Evolutionary conservation across 2,888 invertebrate genomes (phyloP).

Genomic region (Alcis repandata): DNA sequence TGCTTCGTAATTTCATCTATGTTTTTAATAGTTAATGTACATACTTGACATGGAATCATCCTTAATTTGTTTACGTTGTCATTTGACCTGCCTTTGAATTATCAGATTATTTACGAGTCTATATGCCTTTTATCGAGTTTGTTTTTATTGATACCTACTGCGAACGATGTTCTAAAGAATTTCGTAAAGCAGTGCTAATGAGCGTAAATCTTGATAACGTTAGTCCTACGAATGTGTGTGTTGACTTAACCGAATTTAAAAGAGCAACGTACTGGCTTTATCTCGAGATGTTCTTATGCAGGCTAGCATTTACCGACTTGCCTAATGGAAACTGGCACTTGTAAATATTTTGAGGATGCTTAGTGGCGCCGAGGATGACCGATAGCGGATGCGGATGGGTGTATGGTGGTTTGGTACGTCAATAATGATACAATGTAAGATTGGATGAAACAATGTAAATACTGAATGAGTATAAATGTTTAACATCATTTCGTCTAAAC

Average conservation of each 20-base stretch:
- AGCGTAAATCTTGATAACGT: constrained; percentile 52
- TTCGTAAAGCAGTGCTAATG: constrained; percentile 39
- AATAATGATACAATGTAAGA: too few species aligned
- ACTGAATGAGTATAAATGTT: background rate
- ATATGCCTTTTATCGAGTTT: constrained; percentile 31
- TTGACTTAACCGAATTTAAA: constrained; percentile 75
- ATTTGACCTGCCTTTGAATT: constrained; percentile 41
- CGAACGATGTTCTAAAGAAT: constrained; percentile 24
- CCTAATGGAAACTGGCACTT: constrained; percentile 35
- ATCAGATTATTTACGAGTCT: constrained; percentile 32
- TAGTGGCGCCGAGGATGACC: constrained; percentile 57
- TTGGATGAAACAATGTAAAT: too few species aligned
- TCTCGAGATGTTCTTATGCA: constrained; percentile 35
- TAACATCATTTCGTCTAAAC: background rate
- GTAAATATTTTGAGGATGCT: constrained; percentile 27
- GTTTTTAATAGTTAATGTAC: too few species aligned
- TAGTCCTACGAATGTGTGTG: constrained; percentile 47
- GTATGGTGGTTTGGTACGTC: too few species aligned
- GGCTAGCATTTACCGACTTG: constrained; percentile 30
- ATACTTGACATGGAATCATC: background rate
- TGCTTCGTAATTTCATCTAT: too few species aligned
- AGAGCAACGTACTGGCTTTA: constrained; percentile 64
- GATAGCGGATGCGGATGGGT: constrained; percentile 57
- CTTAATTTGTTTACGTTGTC: constrained; percentile 13
- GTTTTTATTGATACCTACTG: constrained; percentile 32